These are phyloP conservation scores for Ophiothrix spiculata DNA, from an alignment of 35 echinoderm and acorn worm species.

Conservation along the genomic window DNA sequence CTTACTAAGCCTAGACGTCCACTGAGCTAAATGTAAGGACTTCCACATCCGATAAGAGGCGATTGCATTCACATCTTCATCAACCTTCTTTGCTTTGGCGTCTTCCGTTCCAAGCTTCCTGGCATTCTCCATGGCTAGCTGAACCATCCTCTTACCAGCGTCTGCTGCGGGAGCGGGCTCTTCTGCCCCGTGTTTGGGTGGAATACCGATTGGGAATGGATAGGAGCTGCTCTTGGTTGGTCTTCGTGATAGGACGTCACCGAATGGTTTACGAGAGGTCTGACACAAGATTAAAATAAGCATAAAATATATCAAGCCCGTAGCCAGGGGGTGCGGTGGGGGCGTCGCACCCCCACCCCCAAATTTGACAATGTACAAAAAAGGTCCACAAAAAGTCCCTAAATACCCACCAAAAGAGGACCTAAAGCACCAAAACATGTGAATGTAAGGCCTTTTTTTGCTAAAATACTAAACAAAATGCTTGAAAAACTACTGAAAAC, in stretches of 20 bases:
- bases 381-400: too few species aligned
- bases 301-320: too few species aligned
- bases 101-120: slow-evolving; percentile 5
- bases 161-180: not conserved
- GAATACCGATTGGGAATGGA: not conserved
- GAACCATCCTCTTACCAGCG: not conserved
- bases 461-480: too few species aligned
- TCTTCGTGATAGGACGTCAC: not conserved
- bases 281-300: not conserved
- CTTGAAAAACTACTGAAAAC: too few species aligned
- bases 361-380: too few species aligned
- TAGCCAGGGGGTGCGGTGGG: too few species aligned
- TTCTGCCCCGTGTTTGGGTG: slow-evolving; percentile 1
- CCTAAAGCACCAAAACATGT: too few species aligned
- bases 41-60: slow-evolving; percentile 80
- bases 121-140: slow-evolving; percentile 38
- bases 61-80: slow-evolving; percentile 4
- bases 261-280: slow-evolving; percentile 32
- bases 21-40: slow-evolving; percentile 48
- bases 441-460: too few species aligned
- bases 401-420: too few species aligned
- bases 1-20: slow-evolving; percentile 15
- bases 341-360: too few species aligned
- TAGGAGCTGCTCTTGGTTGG: not conserved
- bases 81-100: slow-evolving; percentile 5